A percentile compares a stretch with the other conserved stretches of the same genome.
Conservation (phyloP, 2,888 invertebrate species). For the Pyrochroa serraticornis region DNA sequence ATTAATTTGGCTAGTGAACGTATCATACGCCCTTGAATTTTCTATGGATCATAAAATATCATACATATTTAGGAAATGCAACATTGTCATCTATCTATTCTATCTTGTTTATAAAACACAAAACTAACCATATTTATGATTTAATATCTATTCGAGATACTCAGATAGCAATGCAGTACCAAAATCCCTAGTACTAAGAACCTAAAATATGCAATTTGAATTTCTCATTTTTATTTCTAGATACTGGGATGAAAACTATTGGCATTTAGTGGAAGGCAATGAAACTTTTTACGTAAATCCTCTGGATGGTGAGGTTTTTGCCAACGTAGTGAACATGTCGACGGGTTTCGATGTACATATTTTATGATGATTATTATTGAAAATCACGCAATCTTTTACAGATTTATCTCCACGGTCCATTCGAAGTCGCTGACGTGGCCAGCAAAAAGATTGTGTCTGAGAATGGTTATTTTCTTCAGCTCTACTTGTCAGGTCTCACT, state of each 20-base stretch:
- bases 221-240: too few relatives aligned
- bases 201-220: too few relatives aligned
- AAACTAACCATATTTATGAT: too few relatives aligned
- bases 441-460: conserved; percentile 54
- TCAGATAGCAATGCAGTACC: too few relatives aligned
- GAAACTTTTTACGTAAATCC: conserved; percentile 68
- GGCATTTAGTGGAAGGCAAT: conserved; percentile 60
- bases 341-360: conserved; percentile 68
- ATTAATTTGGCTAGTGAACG: too few relatives aligned
- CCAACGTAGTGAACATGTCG: conserved; percentile 73
- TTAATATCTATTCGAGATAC: too few relatives aligned
- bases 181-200: too few relatives aligned
- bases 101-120: too few relatives aligned
- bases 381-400: conserved; percentile 42
- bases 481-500: conserved; percentile 51
- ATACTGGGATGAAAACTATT: conserved; percentile 65
- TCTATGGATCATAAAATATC: too few relatives aligned
- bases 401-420: conserved; percentile 70
- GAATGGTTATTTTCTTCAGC: conserved; percentile 51
- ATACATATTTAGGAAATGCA: too few relatives aligned
- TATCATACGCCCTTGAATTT: too few relatives aligned
- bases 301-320: conserved; percentile 76
- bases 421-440: conserved; percentile 71
- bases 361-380: background rate
- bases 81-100: too few relatives aligned